A percentile compares a stretch with the other conserved stretches of the same genome.
phyloP scores from a whole-genome alignment of 2,113 vertebrate species.

The Cebus imitator region DNA sequence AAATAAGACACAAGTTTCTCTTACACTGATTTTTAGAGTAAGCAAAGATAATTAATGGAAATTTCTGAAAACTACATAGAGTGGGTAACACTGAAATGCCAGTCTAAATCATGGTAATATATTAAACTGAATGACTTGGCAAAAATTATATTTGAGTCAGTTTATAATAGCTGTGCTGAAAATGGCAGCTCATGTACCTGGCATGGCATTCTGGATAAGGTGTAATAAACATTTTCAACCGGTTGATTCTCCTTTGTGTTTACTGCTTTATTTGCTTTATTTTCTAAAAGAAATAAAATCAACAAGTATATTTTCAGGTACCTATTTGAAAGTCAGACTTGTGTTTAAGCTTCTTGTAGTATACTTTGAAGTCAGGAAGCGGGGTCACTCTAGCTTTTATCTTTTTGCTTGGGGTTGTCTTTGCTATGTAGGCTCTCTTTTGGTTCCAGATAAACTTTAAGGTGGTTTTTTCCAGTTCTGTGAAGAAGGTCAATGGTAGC shows the following conservation, averaged over 20 bases:
- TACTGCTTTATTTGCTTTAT: neutral
- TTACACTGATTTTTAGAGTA: neutral
- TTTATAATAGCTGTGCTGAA: neutral
- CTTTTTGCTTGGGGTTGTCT: too few species aligned
- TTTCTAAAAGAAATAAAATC: neutral
- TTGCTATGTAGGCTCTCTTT: too few species aligned
- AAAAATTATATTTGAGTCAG: neutral
- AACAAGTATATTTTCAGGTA: neutral
- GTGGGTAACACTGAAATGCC: neutral
- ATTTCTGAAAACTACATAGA: neutral
- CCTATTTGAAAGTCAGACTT: neutral
- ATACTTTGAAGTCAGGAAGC: too few species aligned
- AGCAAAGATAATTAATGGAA: neutral
- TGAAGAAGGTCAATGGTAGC: too few species aligned
- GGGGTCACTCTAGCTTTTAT: too few species aligned
- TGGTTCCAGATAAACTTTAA: too few species aligned
- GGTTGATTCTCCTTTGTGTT: neutral
- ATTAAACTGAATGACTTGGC: neutral
- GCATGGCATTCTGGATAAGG: neutral
- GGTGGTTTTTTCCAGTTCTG: too few species aligned
- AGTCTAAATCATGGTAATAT: neutral
- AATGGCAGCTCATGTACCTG: neutral
- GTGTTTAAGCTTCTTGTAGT: neutral
- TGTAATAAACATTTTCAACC: neutral
- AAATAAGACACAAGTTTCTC: neutral